Base-by-base conservation (phyloP, 2,113 vertebrate species). In the Phyllostomus hastatus region DNA sequence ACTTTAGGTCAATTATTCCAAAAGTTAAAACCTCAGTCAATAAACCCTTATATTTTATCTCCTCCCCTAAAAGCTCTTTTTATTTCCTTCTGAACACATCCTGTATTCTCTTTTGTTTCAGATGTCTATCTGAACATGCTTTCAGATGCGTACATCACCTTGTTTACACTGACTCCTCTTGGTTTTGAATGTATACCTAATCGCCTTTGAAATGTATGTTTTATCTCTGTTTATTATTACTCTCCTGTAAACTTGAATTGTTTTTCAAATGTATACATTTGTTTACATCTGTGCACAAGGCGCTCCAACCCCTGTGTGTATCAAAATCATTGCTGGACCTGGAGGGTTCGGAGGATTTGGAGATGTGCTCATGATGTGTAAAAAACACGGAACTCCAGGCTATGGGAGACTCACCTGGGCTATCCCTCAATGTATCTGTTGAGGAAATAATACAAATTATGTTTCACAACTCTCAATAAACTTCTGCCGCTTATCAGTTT, bases 251-350 rank as follows among this genome's bases (percentile, higher is more conserved):
- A 92, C 80, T 35, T 70, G 52, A 93, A 72, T 82, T 89, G 48
- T 83, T 95, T 87, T 87, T 67, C 61, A 86, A 66, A 91, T 90
- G 35, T 61, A n/a, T 94, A 96, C 46, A 2, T 93, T 33, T 72
- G 69, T 84, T 92, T 94, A 73, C 38, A 48, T 66, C 94, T 96
- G 43, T 59, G 1, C n/a, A 76, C 31, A 69, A 89, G 76, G 15
- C 28, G 26, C 46, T 69, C 26, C 31, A 59, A 80, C 14, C 20
- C 22, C 20, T 72, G 28, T 26, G 3, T 11, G 6, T 75, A 84
- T 59, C 61, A 89, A 78, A 86, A 78, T 85, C 83, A 84, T 66
- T 80, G 67, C 43, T 70, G 67, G 12, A 52, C 66, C 41, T 14
- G 86, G 33, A 24, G 5, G 11, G 6, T 50, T 66, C n/a, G 38